Evolutionary conservation across 2,888 invertebrate genomes (phyloP).

Genomic region (Macrophya annulata): DNA sequence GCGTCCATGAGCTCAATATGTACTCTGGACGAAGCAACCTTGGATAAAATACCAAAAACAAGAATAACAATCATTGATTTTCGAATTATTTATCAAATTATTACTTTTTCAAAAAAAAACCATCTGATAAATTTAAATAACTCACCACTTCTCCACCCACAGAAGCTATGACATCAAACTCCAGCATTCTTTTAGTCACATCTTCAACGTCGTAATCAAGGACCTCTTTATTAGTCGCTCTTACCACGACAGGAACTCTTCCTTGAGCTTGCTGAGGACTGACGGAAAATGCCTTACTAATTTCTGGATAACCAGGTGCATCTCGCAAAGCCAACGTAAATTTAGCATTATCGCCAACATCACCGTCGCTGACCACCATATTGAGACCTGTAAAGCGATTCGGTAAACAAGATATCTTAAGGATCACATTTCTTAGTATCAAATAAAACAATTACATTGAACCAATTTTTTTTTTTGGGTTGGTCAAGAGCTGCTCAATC

Average conservation of each 20-base stretch:
- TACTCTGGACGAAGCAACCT: constrained; percentile 83
- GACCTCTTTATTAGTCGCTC: constrained; percentile 84
- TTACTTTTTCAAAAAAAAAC: neutral
- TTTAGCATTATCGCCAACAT: constrained; percentile 88
- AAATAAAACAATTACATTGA: neutral
- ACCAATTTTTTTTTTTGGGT: neutral
- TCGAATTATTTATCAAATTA: neutral
- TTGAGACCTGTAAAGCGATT: constrained; percentile 82
- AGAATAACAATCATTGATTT: constrained; percentile 9
- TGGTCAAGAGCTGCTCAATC: neutral
- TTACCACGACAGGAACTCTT: constrained; percentile 88
- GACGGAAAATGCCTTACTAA: constrained; percentile 79
- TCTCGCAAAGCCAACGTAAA: constrained; percentile 85
- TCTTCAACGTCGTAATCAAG: constrained; percentile 88
- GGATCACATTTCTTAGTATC: neutral
- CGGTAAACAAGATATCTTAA: neutral
- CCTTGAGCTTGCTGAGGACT: constrained; percentile 87
- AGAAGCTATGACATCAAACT: constrained; percentile 86
- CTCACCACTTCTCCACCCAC: constrained; percentile 80
- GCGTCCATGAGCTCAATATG: constrained; percentile 87
- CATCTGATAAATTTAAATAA: constrained; percentile 17
- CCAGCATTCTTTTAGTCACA: constrained; percentile 82
- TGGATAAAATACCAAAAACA: constrained; percentile 67
- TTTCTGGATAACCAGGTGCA: constrained; percentile 77
- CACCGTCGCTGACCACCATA: constrained; percentile 87